Conservation (phyloP, 2,797 vertebrate genomes). For the Tangara arthus region DNA sequence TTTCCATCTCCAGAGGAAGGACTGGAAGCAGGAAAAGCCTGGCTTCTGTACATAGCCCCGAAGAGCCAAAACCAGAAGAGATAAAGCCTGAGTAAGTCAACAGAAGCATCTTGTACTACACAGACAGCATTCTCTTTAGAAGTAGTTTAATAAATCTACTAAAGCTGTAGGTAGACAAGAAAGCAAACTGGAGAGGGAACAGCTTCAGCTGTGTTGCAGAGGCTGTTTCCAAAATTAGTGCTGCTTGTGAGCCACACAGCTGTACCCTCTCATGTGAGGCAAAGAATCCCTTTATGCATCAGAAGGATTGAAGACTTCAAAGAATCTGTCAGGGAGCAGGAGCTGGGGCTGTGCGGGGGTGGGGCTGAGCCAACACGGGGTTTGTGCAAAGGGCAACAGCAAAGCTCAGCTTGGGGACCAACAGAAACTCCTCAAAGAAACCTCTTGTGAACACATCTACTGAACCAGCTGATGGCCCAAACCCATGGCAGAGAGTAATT, state of each 20-base stretch:
- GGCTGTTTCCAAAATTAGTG: slow-evolving; percentile 63
- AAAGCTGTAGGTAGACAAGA: slow-evolving; percentile 20
- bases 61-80: slow-evolving; percentile 50
- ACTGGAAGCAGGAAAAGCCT: slow-evolving; percentile 35
- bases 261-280: slow-evolving; percentile 57
- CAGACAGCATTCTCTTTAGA: background rate
- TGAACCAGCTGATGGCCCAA: background rate
- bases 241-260: slow-evolving; percentile 53
- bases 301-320: slow-evolving; percentile 54
- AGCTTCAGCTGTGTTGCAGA: slow-evolving; percentile 30
- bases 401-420: background rate
- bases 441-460: background rate
- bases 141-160: slow-evolving; percentile 9
- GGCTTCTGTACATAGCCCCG: background rate
- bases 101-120: background rate
- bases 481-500: background rate
- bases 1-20: background rate
- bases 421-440: background rate
- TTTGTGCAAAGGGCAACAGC: background rate
- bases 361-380: background rate
- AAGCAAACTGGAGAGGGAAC: slow-evolving; percentile 14
- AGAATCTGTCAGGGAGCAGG: slow-evolving; percentile 25
- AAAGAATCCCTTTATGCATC: slow-evolving; percentile 58
- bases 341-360: background rate
- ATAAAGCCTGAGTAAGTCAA: slow-evolving; percentile 76